These are phyloP conservation scores for Genyomyrus donnyi DNA, from an alignment of 2,113 vertebrate species.

Conservation along the genomic window DNA sequence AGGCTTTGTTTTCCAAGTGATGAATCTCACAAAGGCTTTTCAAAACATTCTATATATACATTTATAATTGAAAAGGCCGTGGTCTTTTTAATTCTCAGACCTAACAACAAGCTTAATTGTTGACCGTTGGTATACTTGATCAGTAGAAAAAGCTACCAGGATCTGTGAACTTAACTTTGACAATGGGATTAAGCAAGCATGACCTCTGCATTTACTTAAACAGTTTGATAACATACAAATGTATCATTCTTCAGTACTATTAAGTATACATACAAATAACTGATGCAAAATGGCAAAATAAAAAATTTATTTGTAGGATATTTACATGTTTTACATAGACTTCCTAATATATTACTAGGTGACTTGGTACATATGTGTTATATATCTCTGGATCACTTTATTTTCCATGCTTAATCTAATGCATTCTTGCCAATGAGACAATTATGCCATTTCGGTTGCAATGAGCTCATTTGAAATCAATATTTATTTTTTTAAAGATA, in stretches of 20 bases:
- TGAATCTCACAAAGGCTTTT: constrained; percentile 47
- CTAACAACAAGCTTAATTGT: constrained; percentile 32
- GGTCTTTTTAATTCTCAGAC: constrained; percentile 35
- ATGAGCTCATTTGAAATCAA: not conserved
- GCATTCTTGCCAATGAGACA: not conserved
- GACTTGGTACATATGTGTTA: not conserved
- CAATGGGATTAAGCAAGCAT: not conserved
- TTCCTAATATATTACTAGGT: not conserved
- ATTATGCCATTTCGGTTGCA: not conserved
- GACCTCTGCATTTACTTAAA: not conserved
- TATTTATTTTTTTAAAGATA: not conserved
- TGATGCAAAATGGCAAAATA: not conserved
- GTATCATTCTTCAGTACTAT: not conserved
- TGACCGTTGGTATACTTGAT: constrained; percentile 58
- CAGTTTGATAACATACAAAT: not conserved
- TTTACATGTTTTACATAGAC: not conserved
- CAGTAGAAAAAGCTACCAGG: constrained; percentile 48
- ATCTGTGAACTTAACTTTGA: not conserved
- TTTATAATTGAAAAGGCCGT: constrained; percentile 40
- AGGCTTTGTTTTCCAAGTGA: constrained; percentile 47
- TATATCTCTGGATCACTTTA: not conserved
- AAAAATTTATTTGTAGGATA: not conserved
- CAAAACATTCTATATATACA: constrained; percentile 45
- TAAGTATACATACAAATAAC: not conserved
- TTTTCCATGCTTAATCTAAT: not conserved